Evolutionary conservation across 2,797 vertebrate genomes (phyloP).

Genomic region (Podargus strigoides): DNA sequence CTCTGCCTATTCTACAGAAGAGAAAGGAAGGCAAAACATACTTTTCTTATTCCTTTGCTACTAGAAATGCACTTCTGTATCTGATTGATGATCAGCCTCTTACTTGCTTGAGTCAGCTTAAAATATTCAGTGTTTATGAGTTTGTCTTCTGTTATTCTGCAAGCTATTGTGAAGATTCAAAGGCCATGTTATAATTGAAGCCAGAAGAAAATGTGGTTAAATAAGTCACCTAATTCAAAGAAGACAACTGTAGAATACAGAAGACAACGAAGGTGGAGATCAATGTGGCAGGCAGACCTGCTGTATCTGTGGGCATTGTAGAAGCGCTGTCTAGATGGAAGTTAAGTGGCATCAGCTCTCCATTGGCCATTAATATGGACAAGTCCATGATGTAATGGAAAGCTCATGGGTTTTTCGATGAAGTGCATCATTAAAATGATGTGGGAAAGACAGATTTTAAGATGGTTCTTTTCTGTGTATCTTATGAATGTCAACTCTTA

Average conservation of each 20-base stretch:
- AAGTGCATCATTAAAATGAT: neutral
- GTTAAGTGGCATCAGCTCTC: neutral
- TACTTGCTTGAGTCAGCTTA: neutral
- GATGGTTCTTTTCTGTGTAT: neutral
- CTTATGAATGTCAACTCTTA: neutral
- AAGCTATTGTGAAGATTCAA: neutral
- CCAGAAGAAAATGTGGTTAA: neutral
- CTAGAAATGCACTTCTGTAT: neutral
- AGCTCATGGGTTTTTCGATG: neutral
- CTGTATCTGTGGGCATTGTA: neutral
- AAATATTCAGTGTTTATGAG: slow-evolving; percentile 21
- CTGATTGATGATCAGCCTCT: neutral
- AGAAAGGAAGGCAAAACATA: neutral
- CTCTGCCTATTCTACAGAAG: neutral
- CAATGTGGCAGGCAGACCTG: neutral
- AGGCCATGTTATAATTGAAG: neutral
- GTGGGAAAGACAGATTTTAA: neutral
- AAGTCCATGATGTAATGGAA: neutral
- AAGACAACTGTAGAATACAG: neutral
- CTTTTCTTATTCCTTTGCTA: neutral
- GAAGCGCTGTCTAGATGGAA: neutral
- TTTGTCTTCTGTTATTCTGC: slow-evolving; percentile 15
- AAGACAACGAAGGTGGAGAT: neutral
- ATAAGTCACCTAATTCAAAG: neutral
- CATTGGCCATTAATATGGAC: neutral